These are phyloP conservation scores for Aphelocoma coerulescens DNA, from an alignment of 2,113 vertebrate genomes.

Conservation along the genomic window DNA sequence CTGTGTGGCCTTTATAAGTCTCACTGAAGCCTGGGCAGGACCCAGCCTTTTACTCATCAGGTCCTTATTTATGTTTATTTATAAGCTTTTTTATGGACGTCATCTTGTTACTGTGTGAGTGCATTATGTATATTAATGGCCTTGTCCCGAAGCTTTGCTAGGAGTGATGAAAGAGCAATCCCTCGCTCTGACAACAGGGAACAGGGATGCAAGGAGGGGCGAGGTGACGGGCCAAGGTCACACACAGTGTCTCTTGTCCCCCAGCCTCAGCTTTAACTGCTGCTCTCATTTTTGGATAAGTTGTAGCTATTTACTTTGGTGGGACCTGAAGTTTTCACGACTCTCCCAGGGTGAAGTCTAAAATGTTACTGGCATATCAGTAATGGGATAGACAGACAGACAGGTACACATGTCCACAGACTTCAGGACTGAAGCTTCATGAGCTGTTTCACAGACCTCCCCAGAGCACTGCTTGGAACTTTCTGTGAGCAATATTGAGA, in stretches of 20 bases:
- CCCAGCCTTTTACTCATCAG: conserved; percentile 49
- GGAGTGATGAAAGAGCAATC: conserved; percentile 8
- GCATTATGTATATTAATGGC: conserved; percentile 61
- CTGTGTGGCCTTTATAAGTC: conserved; percentile 45
- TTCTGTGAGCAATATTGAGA: not conserved
- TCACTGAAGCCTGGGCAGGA: conserved; percentile 51
- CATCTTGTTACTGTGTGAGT: conserved; percentile 19
- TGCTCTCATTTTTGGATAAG: not conserved
- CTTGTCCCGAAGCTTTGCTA: conserved; percentile 36
- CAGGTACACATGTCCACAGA: not conserved
- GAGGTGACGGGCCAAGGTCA: conserved; percentile 10
- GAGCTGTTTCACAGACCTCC: not conserved
- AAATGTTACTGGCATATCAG: not conserved
- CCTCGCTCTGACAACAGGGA: not conserved
- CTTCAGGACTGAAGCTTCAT: not conserved
- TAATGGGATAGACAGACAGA: not conserved
- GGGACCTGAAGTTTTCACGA: not conserved
- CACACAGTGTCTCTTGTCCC: not conserved
- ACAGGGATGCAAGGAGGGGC: not conserved
- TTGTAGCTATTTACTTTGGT: not conserved
- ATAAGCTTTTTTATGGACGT: conserved; percentile 55
- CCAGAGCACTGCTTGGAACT: not conserved
- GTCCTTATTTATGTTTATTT: conserved; percentile 65
- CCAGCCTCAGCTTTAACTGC: not conserved
- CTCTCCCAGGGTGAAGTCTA: not conserved